Percentiles rank a stretch among this genome's conserved stretches.
Evolutionary conservation across 1,140 invertebrate genomes (phyloP).

Genomic region (Brachionus plicatilis): DNA sequence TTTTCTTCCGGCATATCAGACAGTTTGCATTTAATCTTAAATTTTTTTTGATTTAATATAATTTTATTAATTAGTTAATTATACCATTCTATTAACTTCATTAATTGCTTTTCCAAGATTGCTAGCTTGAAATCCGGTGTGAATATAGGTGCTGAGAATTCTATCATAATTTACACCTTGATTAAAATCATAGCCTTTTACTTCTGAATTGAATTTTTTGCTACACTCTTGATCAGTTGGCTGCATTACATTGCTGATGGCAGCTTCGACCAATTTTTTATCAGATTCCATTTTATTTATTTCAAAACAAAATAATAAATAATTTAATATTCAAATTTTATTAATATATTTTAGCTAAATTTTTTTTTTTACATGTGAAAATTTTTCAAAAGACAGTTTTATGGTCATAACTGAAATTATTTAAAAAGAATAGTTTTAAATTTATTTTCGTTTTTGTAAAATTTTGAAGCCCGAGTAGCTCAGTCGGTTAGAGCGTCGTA

Average conservation of each 20-base stretch:
- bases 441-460: not conserved
- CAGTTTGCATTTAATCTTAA: constrained; percentile 23
- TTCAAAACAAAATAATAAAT: not conserved
- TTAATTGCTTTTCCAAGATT: constrained; percentile 26
- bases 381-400: not conserved
- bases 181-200: constrained; percentile 36
- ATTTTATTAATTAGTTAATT: not conserved
- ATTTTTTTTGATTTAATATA: not conserved
- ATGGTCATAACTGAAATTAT: not conserved
- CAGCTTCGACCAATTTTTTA: constrained; percentile 10
- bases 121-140: constrained; percentile 37
- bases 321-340: not conserved
- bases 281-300: constrained; percentile 10
- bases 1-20: not conserved
- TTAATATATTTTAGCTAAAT: not conserved
- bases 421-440: not conserved
- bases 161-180: not conserved
- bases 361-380: not conserved
- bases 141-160: not conserved
- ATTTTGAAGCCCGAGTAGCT: constrained; percentile 22
- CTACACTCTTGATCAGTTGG: not conserved
- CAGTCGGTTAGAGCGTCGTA: constrained; percentile 32
- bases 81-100: constrained; percentile 27
- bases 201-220: not conserved
- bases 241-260: constrained; percentile 31